These are phyloP conservation scores for Goniozus legneri DNA, from an alignment of 1,140 invertebrate genomes.

Conservation along the genomic window DNA sequence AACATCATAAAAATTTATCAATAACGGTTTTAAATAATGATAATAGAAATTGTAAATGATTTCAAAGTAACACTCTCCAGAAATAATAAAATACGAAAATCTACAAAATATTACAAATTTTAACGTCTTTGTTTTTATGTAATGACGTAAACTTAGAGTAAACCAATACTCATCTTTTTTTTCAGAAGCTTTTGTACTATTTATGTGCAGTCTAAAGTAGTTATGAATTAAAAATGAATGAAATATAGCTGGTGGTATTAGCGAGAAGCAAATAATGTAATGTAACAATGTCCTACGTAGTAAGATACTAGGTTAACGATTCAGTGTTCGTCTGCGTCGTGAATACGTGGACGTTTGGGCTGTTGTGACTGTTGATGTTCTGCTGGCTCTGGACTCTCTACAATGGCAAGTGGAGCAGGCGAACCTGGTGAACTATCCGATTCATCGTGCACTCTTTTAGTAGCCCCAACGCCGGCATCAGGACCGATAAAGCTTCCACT, in stretches of 20 bases:
- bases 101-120: too few relatives aligned
- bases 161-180: not conserved
- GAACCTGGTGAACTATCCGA: conserved; percentile 50
- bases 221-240: conserved; percentile 19
- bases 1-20: too few relatives aligned
- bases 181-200: not conserved
- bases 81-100: too few relatives aligned
- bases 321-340: conserved; percentile 52
- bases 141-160: not conserved
- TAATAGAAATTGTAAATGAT: too few relatives aligned
- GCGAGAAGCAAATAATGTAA: conserved; percentile 38
- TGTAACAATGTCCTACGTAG: conserved; percentile 50
- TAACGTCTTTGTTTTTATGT: too few relatives aligned
- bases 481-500: conserved; percentile 51
- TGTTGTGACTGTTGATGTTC: conserved; percentile 41
- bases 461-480: conserved; percentile 43
- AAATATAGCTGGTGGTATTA: conserved; percentile 13
- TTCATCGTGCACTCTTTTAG: conserved; percentile 45
- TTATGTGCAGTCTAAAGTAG: conserved; percentile 19
- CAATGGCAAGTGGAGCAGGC: conserved; percentile 48
- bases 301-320: conserved; percentile 35
- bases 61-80: too few relatives aligned
- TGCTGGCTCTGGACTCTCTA: conserved; percentile 48
- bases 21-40: too few relatives aligned
- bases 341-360: conserved; percentile 46